Evolutionary conservation across 2,113 vertebrate species (phyloP).

Genomic region (Halcyon malimbica): DNA sequence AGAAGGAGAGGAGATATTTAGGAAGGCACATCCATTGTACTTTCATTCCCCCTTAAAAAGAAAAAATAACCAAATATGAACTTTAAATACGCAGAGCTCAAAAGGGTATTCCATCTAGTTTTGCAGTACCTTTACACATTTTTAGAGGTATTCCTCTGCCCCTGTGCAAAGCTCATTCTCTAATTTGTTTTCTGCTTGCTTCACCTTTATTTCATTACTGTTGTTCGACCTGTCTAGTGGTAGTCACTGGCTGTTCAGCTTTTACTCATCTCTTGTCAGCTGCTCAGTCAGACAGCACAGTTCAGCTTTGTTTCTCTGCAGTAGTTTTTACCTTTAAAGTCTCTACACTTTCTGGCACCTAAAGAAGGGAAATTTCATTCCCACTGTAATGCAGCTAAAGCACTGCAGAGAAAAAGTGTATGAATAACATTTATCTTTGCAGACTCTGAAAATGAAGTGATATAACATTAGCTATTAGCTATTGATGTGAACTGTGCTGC

Average conservation of each 20-base stretch:
- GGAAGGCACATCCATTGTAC: neutral
- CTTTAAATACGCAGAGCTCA: neutral
- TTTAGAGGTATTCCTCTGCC: neutral
- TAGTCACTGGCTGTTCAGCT: neutral
- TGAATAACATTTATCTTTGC: neutral
- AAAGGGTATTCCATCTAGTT: neutral
- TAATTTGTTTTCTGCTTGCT: neutral
- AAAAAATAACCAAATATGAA: neutral
- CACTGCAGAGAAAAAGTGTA: neutral
- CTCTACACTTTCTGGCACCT: neutral
- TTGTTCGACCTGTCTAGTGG: neutral
- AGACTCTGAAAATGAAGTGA: neutral
- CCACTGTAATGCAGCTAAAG: neutral
- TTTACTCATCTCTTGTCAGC: neutral
- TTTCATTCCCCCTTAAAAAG: neutral
- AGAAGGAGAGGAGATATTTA: neutral
- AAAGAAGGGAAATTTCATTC: neutral
- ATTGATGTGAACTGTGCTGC: conserved; percentile 11
- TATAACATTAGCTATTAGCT: neutral
- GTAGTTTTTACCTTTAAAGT: neutral
- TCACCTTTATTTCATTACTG: neutral
- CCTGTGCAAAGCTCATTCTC: neutral
- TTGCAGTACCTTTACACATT: neutral
- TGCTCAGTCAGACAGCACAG: neutral
- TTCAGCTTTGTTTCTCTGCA: neutral